Base-by-base conservation (phyloP, 2,888 invertebrate species). In the Trypoxylon attenuatum region DNA sequence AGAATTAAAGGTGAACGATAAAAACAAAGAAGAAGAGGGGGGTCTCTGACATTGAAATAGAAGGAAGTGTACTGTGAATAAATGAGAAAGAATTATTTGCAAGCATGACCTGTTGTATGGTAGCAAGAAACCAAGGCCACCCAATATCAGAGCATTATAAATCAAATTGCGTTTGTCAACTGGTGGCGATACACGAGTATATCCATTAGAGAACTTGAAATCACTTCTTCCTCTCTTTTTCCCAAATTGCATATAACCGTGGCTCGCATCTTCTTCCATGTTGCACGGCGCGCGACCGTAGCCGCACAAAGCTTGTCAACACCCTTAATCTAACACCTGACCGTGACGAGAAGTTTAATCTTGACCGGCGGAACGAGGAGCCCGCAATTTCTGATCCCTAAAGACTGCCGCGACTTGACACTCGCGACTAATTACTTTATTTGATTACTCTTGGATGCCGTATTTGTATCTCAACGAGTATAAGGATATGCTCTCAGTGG, bases 91-190 rank as follows among this genome's bases (percentile, higher is more conserved):
- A 21, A 38, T 60, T 4, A 50, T 33, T 41, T 51, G 33, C 33
- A 43, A 16, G 50, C 57, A 54, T 82, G 88, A 95, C 95, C 95
- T 96, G 90, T 96, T 96, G 88, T 96, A 97, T 6, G 97, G 97
- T 66, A 97, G 89, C 49, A 97, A 90, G 84, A 97, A 97, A 41
- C 96, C 96, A 72, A 94, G 93, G 13, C 97, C 97, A 22, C 96
- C 96, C 57, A 96, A 89, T 53, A 96, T 90, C 66, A 97, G 89
- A 0, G 93, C 91, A 65, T 92, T 82, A 83, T 94, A 95, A 62
- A 95, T 92, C 51, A 91, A 90, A 86, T 93, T 92, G 86, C 91
- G 92, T 76, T 90, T 88, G 86, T 94, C 94, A 42, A 91, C 90
- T 5, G 94, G 93, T 29, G 93, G 92, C 46, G 91, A 91, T 38